A percentile compares a stretch with the other conserved stretches of the same genome.
These are phyloP conservation scores for Stenoptilia bipunctidactyla DNA, from an alignment of 2,888 invertebrate species.

Conservation along the genomic window DNA sequence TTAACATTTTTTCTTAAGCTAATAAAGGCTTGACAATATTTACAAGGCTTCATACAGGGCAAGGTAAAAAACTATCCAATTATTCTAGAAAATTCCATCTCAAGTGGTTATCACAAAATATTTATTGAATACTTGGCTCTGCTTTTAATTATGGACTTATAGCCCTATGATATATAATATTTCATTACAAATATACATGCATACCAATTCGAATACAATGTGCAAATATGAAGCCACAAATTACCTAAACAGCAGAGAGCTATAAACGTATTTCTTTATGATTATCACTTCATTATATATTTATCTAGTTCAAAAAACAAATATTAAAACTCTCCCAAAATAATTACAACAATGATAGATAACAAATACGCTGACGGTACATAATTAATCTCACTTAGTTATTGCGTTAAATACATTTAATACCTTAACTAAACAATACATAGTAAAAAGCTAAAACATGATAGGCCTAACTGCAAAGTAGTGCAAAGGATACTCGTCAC, in stretches of 20 bases:
- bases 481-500: background rate
- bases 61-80: slow-evolving; percentile 67
- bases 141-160: slow-evolving; percentile 22
- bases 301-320: slow-evolving; percentile 53
- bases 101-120: slow-evolving; percentile 48
- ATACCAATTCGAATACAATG: slow-evolving; percentile 12
- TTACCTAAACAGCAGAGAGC: slow-evolving; percentile 30
- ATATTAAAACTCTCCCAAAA: slow-evolving; percentile 66
- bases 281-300: slow-evolving; percentile 40
- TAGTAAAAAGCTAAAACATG: slow-evolving; percentile 29
- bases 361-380: slow-evolving; percentile 57
- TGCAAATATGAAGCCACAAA: slow-evolving; percentile 26
- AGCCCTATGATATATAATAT: slow-evolving; percentile 20
- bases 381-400: slow-evolving; percentile 64
- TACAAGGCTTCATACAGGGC: slow-evolving; percentile 66
- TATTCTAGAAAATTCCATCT: slow-evolving; percentile 39
- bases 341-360: slow-evolving; percentile 55
- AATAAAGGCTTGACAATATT: slow-evolving; percentile 68
- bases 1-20: slow-evolving; percentile 64
- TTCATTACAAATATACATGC: slow-evolving; percentile 10
- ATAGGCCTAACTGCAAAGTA: background rate
- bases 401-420: slow-evolving; percentile 49
- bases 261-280: slow-evolving; percentile 25
- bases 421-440: slow-evolving; percentile 36
- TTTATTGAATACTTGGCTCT: slow-evolving; percentile 46